Evolutionary conservation across 2,797 vertebrate genomes (phyloP), one percentile per base, ranked within the genome.

Genomic region (Fistularia tabacaria): DNA sequence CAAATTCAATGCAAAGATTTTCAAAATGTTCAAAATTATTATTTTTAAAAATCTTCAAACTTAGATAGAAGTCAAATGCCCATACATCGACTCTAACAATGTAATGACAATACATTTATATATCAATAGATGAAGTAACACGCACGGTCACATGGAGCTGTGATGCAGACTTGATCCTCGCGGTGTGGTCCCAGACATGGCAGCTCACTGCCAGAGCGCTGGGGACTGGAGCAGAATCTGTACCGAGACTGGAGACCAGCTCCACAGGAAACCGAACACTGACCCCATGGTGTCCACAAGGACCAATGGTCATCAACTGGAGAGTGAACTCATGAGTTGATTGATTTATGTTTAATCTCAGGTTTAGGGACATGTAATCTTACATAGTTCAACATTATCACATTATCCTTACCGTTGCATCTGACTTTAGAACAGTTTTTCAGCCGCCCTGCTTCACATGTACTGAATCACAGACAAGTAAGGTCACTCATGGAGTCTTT

Each of bases 231-330:
- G 62, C 94, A 96, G 83, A 96, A 95, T 11, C 88, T 89, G 79
- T 89, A 94, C 0, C 89, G 85, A 44, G 90, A 92, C 81, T 88
- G 91, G 1, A 79, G 77, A 10, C 94, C 93, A 0, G 80, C 74
- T 3, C 92, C 91, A 14, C 95, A 96, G 0, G 89, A 86, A 14
- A 87, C 86, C 0, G 92, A 94, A 38, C 94, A 95, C 48, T 81
- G 80, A 1, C 94, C 91, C 94, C 94, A 96, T 0, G 92, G 92
- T 2, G 93, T 95, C 94, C 94, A 95, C 0, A 8, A 38, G 0
- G 93, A 93, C 95, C 94, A 95, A 9, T 57, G 74, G 25, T 90
- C 88, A 0, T 87, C 85, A 15, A 73, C 90, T 89, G 61, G 1
- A 49, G 36, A 9, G 14, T 52, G 25, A 25, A 25, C 25, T n/a